Conservation (phyloP, 2,113 vertebrate species). For the Pelecanoides urinatrix region DNA sequence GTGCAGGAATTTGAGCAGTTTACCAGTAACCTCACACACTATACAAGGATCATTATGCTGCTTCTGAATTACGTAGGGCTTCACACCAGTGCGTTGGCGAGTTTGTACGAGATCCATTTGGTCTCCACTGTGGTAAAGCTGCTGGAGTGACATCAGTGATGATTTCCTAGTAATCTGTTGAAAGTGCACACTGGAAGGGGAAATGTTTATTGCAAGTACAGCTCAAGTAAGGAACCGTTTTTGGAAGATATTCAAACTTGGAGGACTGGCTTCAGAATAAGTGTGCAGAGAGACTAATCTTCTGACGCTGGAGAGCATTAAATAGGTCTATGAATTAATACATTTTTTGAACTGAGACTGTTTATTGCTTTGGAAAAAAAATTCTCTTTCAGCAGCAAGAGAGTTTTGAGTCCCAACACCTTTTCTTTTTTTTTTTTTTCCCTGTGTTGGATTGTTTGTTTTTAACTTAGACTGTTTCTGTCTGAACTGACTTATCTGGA, state of each 20-base stretch:
- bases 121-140: neutral
- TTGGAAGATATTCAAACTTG: neutral
- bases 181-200: neutral
- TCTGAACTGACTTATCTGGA: slow-evolving; percentile 27
- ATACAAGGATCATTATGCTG: neutral
- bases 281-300: neutral
- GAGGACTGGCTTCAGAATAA: neutral
- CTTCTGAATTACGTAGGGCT: neutral
- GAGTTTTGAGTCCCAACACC: neutral
- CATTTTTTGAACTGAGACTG: neutral
- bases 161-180: neutral
- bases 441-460: neutral
- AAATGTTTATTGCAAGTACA: neutral
- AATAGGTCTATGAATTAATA: neutral
- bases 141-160: neutral
- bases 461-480: neutral
- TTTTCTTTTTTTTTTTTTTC: neutral
- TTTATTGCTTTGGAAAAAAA: neutral
- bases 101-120: neutral
- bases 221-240: neutral
- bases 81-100: neutral
- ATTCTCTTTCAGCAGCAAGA: neutral
- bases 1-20: neutral
- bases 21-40: neutral
- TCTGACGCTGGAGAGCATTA: neutral